Base-by-base conservation (phyloP, 2,797 vertebrate species). In the Rhynchonycteris naso region DNA sequence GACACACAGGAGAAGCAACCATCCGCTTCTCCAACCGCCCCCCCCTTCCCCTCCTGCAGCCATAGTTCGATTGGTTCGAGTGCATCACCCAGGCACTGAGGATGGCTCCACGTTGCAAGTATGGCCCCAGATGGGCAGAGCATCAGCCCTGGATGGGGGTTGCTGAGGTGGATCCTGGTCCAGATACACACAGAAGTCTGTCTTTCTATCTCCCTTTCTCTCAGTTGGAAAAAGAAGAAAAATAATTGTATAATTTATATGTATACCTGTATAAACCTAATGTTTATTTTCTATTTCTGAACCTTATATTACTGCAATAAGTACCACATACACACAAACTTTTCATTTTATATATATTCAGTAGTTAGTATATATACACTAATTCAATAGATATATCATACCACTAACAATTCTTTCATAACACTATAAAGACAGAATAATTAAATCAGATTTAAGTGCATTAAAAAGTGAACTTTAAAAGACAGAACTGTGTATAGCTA, bases 381-480 rank as follows among this genome's bases (percentile, higher is more conserved):
- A 85, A 7, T 66, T 91, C 76, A 82, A 88, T 35, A 95, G 38
- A 90, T 38, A 86, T 0, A 91, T 38, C n/a, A 94, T 22, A 78
- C 33, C 28, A 79, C 54, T 89, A 94, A 68, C 68, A 94, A 69
- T 52, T 85, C 84, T 91, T 78, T 78, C 24, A 47, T 75, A 92
- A 96, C 19, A 83, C 68, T 80, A 83, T 87, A 80, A 92, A 75
- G 30, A 81, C 14, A 79, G 61, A 93, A 79, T 68, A 81, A 93
- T 82, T 82, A 87, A 88, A 38, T 79, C 76, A 90, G 1, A 12
- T 87, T 95, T 96, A 97, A 97, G n/a, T 95, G 35, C 85, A 81
- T 58, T 35, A 96, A 97, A 94, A 91, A 69, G 47, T 84, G 72
- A 95, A 89, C 68, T 95, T 90, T 97, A 97, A 97, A 97, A 91